A percentile compares a stretch with the other conserved stretches of the same genome.
These are phyloP conservation scores for Pelvicachromis taeniatus DNA, from an alignment of 2,113 vertebrate genomes.

Conservation along the genomic window DNA sequence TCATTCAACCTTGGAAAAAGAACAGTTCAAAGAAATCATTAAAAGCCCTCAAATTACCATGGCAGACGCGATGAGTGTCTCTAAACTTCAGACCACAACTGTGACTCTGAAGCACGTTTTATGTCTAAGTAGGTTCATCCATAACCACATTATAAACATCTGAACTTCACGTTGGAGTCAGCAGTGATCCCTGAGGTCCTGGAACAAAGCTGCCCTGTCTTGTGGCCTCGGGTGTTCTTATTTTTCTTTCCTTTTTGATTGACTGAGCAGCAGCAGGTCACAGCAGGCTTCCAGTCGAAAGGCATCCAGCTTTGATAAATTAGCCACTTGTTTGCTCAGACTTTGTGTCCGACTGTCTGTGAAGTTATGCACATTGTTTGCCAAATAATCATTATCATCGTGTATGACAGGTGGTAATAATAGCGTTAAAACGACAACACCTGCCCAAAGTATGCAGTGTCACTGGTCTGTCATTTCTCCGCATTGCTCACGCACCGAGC, in stretches of 20 bases:
- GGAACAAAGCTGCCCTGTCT: background rate
- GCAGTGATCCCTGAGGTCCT: background rate
- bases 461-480: background rate
- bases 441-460: conserved; percentile 32
- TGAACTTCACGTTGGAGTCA: background rate
- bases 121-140: background rate
- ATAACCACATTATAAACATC: background rate
- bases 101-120: background rate
- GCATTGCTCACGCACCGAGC: background rate
- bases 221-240: background rate
- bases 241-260: background rate
- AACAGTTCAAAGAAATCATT: background rate
- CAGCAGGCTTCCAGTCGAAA: background rate
- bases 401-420: background rate
- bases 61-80: background rate
- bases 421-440: conserved; percentile 20
- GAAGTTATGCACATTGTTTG: background rate
- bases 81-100: background rate
- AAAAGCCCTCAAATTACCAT: background rate
- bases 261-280: background rate
- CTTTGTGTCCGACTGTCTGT: background rate
- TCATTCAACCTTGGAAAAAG: background rate
- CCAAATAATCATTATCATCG: conserved; percentile 5
- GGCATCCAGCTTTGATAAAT: background rate
- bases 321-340: background rate